Base-by-base conservation (phyloP, 2,797 vertebrate species). In the Babyrousa celebensis region DNA sequence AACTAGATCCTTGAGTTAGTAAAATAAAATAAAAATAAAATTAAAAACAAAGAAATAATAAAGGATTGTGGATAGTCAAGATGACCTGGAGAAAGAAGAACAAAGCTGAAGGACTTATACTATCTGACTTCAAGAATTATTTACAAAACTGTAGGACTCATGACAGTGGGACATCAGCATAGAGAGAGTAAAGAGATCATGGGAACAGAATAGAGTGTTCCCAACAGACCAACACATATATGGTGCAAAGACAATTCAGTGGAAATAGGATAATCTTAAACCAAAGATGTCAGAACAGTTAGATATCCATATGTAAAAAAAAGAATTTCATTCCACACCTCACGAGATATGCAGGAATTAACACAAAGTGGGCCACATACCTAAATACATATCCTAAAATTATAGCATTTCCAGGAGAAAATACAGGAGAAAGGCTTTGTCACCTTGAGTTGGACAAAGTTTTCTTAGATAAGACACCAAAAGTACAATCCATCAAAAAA, bases 331-430 rank as follows among this genome's bases (percentile, higher is more conserved):
- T 72, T 63, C 20, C 48, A 60, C 4, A 63, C 27, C 32, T 85
- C 16, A 27, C 0, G 71, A 94, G n/a, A 92, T 79, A 80, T n/a
- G 85, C 8, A 79, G 52, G 92, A 96, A 92, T 84, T 52, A 95
- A 67, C 56, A 72, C 25, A 23, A 87, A 67, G 32, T 86, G 12
- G 27, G 70, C 36, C 56, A 60, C 56, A 85, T 62, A 23, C 2
- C 82, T 85, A 89, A 91, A 63, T 54, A 29, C 48, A 65, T 88
- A 80, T 62, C 36, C 8, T 85, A 96, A 84, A 88, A 74, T 83
- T 48, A 40, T 67, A 93, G 96, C 36, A 63, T 25, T 71, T 95
- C 56, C 75, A 78, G 72, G 58, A 92, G 65, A 83, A 95, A 95
- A 70, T 85, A 32, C 70, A 74, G 70, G 54, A 92, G 75, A 85